Base-by-base conservation (phyloP, 2,797 vertebrate genomes). In the Trichosurus vulpecula region DNA sequence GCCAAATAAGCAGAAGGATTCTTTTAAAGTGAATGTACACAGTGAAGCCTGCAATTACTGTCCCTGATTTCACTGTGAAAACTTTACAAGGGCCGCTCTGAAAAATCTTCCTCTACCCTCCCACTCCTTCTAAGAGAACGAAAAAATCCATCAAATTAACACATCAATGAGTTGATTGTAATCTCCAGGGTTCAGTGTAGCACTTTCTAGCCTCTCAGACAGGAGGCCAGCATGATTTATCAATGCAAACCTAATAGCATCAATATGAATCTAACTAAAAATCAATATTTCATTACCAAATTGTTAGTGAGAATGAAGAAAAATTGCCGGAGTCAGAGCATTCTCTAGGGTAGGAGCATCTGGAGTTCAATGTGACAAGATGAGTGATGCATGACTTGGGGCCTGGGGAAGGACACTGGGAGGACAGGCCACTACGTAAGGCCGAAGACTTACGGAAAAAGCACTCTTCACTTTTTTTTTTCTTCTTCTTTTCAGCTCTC, bases 231-330 rank as follows among this genome's bases (percentile, higher is more conserved):
- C 99, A 99, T 99, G 99, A 99, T 99, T 99, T 99, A 99, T 99
- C 99, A 99, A 99, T 99, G 99, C 99, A 99, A 99, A 99, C 99
- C 99, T 99, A 99, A 99, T 99, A 99, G 99, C 99, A 99, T 99
- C 99, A 99, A 99, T 99, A 99, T 99, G 99, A 99, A 99, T 99
- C 99, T 99, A 99, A 99, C 99, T 99, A 99, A 99, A 99, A 99
- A 99, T 99, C 99, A 99, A 99, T 99, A 99, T 99, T 99, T 99
- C 99, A 99, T 99, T 99, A 99, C 99, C 99, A 99, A 99, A 99
- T 99, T 99, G 99, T 99, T 99, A 99, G 99, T 99, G 99, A 99
- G 99, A 99, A 99, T 99, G 99, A 99, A 99, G 99, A 99, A 99
- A 99, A 99, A 99, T 99, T 99, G 99, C 99, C 97, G 93, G 99